phyloP scores from a whole-genome alignment of 92 coral and sea anemone genomes.

The Porites rus region DNA sequence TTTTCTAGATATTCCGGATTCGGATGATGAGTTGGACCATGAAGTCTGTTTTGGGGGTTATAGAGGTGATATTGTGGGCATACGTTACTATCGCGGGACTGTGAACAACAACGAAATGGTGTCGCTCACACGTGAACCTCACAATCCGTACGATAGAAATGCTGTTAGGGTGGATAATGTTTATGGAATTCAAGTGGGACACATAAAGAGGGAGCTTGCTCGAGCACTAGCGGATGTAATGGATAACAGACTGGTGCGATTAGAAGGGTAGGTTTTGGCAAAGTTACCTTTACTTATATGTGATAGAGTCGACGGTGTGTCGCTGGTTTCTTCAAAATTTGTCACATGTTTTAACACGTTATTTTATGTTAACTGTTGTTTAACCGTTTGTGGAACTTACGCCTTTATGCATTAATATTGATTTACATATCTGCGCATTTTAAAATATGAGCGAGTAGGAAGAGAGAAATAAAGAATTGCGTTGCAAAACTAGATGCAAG shows the following conservation, averaged over 20 bases:
- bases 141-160: conserved; percentile 84
- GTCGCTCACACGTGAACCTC: conserved; percentile 77
- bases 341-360: neutral
- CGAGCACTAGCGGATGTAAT: conserved; percentile 79
- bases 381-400: no score
- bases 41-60: conserved; percentile 77
- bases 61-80: conserved; percentile 80
- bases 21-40: conserved; percentile 76
- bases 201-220: conserved; percentile 79
- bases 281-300: neutral
- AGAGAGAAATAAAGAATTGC: no score
- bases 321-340: neutral
- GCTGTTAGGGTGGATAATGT: conserved; percentile 87
- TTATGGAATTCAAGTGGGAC: conserved; percentile 84
- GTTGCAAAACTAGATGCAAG: no score
- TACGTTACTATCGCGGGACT: conserved; percentile 82
- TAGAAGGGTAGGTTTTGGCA: conserved; percentile 77
- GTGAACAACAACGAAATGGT: conserved; percentile 88
- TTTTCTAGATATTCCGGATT: conserved; percentile 39
- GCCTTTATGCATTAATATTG: no score
- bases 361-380: no score
- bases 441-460: no score
- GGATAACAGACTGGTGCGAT: conserved; percentile 70
- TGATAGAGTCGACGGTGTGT: neutral
- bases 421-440: no score